These are phyloP conservation scores for Gallinago solitaria DNA, from an alignment of 2,797 vertebrate genomes.

Conservation along the genomic window DNA sequence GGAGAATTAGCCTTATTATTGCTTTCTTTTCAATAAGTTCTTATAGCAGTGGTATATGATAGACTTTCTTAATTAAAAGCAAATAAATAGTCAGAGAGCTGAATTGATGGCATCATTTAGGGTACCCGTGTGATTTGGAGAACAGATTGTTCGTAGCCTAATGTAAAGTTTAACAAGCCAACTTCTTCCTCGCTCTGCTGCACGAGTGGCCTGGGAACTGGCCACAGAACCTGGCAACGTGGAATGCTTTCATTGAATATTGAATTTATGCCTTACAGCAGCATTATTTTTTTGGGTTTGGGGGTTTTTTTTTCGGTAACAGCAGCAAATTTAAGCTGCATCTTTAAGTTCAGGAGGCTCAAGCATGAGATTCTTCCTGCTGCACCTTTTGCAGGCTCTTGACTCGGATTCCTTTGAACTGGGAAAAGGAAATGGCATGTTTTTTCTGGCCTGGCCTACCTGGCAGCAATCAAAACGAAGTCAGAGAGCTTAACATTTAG, in stretches of 20 bases:
- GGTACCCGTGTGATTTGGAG: not conserved
- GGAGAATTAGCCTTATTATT: not conserved
- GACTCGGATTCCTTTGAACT: slow-evolving; percentile 43
- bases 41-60: not conserved
- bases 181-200: not conserved
- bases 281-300: too few relatives aligned
- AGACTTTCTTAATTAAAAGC: not conserved
- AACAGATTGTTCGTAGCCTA: not conserved
- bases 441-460: slow-evolving; percentile 47
- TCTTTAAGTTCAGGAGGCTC: slow-evolving; percentile 11
- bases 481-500: not conserved
- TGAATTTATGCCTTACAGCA: not conserved
- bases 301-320: not conserved
- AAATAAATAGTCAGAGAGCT: not conserved
- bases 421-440: slow-evolving; percentile 32
- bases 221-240: not conserved
- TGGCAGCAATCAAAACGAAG: slow-evolving; percentile 10
- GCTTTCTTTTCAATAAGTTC: not conserved
- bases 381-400: slow-evolving; percentile 53
- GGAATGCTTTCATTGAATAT: not conserved
- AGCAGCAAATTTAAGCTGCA: slow-evolving; percentile 9
- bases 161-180: not conserved
- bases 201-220: not conserved
- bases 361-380: slow-evolving; percentile 40
- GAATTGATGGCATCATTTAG: not conserved